These are phyloP conservation scores for Tenthredo livida DNA, from an alignment of 2,888 invertebrate genomes.

Conservation along the genomic window DNA sequence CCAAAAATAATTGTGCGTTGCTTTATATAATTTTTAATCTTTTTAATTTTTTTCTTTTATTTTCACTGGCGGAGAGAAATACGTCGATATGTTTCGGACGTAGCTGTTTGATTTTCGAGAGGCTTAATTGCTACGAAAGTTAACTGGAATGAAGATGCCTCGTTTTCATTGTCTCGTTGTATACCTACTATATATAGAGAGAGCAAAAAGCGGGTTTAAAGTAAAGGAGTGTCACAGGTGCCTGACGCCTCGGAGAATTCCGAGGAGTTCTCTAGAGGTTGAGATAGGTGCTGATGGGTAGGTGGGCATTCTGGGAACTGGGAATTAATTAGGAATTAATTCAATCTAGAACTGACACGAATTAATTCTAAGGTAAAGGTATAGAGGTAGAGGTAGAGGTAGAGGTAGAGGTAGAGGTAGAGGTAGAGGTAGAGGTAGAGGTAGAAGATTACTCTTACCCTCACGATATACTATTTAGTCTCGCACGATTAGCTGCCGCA, in stretches of 20 bases:
- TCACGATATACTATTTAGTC: slow-evolving; percentile 47
- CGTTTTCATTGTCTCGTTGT: not conserved
- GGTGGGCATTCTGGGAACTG: slow-evolving; percentile 5
- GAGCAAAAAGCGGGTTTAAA: slow-evolving; percentile 14
- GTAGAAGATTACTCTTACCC: slow-evolving; percentile 18
- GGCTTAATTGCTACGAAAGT: not conserved
- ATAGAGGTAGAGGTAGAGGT: not conserved
- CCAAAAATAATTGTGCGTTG: not conserved
- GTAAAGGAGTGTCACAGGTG: slow-evolving; percentile 37
- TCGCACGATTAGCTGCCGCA: slow-evolving; percentile 48
- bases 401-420: not conserved
- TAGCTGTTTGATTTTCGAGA: not conserved
- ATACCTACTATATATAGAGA: not conserved
- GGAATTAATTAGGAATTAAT: slow-evolving; percentile 48
- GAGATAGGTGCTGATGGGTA: not conserved
- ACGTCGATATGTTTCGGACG: not conserved
- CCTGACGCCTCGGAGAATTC: slow-evolving; percentile 14
- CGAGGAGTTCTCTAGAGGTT: not conserved
- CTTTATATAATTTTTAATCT: not conserved
- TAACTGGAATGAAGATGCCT: not conserved
- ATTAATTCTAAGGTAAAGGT: slow-evolving; percentile 38
- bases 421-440: slow-evolving; percentile 4
- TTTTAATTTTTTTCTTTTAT: not conserved
- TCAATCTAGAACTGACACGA: slow-evolving; percentile 43
- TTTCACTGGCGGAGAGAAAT: not conserved